These are phyloP conservation scores for Cricetomys ansorgei DNA, from an alignment of 2,113 vertebrate genomes.

Conservation along the genomic window DNA sequence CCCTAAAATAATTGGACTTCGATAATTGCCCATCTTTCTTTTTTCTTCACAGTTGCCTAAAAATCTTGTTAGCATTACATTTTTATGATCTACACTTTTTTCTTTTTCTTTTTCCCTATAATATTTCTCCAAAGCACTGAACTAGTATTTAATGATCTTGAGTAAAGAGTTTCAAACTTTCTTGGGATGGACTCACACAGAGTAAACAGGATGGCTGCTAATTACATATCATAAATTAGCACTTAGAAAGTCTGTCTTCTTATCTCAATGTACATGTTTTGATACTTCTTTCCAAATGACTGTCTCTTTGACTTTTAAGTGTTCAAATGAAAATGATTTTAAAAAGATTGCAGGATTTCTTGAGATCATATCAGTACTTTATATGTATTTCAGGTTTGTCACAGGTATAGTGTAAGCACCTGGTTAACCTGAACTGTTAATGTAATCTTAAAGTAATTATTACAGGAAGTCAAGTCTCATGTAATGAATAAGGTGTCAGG, in stretches of 20 bases:
- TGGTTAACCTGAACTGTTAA: constrained; percentile 60
- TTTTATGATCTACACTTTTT: not conserved
- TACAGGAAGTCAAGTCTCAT: constrained; percentile 58
- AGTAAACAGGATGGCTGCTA: constrained; percentile 65
- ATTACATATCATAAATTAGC: constrained; percentile 68
- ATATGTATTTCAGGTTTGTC: constrained; percentile 22
- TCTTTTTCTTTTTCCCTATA: not conserved
- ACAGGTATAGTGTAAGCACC: constrained; percentile 4
- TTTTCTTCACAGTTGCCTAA: not conserved
- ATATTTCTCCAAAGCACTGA: not conserved
- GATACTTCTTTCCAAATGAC: constrained; percentile 44
- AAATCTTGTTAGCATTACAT: not conserved
- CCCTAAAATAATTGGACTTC: not conserved
- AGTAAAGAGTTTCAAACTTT: constrained; percentile 60
- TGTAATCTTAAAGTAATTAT: constrained; percentile 65
- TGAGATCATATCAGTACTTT: constrained; percentile 3
- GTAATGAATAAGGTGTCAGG: constrained; percentile 64
- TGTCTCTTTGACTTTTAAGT: constrained; percentile 38
- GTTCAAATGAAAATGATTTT: constrained; percentile 35
- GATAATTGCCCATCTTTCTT: not conserved
- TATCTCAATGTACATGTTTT: constrained; percentile 63
- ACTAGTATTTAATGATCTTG: constrained; percentile 56
- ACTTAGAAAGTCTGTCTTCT: constrained; percentile 62
- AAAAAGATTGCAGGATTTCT: constrained; percentile 40
- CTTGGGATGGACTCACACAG: not conserved